Base-by-base conservation (phyloP, 2,888 invertebrate species). In the Agrilus biguttatus region DNA sequence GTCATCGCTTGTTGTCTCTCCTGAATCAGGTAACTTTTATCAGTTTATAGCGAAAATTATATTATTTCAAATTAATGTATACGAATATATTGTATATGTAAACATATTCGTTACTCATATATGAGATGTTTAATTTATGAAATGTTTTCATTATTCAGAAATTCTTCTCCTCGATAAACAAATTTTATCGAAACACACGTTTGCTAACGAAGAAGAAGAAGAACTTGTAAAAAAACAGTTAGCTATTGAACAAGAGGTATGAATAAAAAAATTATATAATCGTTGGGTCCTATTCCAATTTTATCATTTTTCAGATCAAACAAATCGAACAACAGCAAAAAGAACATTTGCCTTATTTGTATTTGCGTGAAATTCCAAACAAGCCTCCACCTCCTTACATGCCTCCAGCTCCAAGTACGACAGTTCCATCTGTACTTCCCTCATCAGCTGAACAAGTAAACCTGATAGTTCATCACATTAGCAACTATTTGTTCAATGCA, bases 351-450 rank as follows among this genome's bases (percentile, higher is more conserved):
- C 69, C 73, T 36, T 75, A 69, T 57, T 66, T 66, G 51, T 79
- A 69, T 58, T 66, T 77, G 36, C 63, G 81, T 38, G 79, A 80
- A 62, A 80, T 82, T 48, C 81, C 82, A 5, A 80, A 82, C 58
- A 82, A 82, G 56, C 80, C 83, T 8, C 83, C 83, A 2, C 83
- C 83, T 0, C 83, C 83, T 0, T 84, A 83, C 61, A 79, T 77
- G 1, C 80, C 81, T 7, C 80, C 80, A 1, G 62, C 66, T 2
- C 53, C 58, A 34, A 51, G 53, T 2, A 59, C 62, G 14, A 55
- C 58, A 35, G 57, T 63, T 5, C 58, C 60, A 8, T 51, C 59
- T 8, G 33, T 47, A 19, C 41, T 48, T 10, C 44, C 48, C 8
- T 43, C 65, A 1, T 65, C 64, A 19, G 57, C 64, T 35, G 68